Percentiles rank a stretch among this genome's conserved stretches.
phyloP scores from a whole-genome alignment of 2,888 invertebrate species.

The Lithophane ornitopus region DNA sequence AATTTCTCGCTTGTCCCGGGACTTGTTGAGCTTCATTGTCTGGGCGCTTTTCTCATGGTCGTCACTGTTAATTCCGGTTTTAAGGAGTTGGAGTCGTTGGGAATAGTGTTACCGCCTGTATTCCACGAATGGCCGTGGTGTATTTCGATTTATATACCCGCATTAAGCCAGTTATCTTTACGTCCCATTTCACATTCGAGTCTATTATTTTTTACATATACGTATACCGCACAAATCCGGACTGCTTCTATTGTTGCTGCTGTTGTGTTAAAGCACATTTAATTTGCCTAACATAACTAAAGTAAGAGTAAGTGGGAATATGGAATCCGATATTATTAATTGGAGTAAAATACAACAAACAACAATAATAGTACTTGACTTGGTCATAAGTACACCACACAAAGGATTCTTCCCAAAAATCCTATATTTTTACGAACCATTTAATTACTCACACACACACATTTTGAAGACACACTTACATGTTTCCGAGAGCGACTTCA shows the following conservation, averaged over 20 bases:
- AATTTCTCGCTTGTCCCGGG: background rate
- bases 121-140: background rate
- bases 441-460: background rate
- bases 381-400: background rate
- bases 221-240: background rate
- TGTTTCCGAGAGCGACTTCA: conserved; percentile 98
- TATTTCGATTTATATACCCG: background rate
- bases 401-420: background rate
- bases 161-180: background rate
- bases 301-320: conserved; percentile 74
- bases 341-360: conserved; percentile 74
- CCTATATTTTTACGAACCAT: background rate
- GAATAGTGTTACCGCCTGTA: background rate
- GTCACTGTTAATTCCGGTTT: background rate
- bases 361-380: background rate
- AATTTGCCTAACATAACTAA: conserved; percentile 54
- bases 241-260: background rate
- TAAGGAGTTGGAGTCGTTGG: background rate
- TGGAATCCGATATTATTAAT: conserved; percentile 87
- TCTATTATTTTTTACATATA: background rate
- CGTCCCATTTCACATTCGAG: background rate
- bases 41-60: background rate
- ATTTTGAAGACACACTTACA: conserved; percentile 90
- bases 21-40: background rate
- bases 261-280: conserved; percentile 22